Evolutionary conservation across 2,888 invertebrate genomes (phyloP).

Genomic region (Pomacea canaliculata): DNA sequence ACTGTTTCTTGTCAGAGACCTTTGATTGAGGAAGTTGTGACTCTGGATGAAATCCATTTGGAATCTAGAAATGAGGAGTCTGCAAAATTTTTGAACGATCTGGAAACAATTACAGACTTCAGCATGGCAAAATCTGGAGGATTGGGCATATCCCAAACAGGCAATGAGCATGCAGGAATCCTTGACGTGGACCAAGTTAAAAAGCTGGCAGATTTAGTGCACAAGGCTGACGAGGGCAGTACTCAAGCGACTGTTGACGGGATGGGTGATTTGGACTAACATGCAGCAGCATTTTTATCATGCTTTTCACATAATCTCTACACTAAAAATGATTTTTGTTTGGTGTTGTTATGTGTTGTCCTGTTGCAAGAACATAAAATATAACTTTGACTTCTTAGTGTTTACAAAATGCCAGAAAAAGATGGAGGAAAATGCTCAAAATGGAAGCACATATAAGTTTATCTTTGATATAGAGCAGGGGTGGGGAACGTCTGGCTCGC

Average conservation of each 20-base stretch:
- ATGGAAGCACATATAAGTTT: too few species aligned
- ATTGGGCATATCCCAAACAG: slow-evolving; percentile 24
- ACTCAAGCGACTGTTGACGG: slow-evolving; percentile 1
- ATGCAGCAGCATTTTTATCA: too few species aligned
- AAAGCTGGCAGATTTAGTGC: slow-evolving; percentile 12
- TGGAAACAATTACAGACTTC: slow-evolving; percentile 29
- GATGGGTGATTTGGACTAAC: slow-evolving; percentile 30
- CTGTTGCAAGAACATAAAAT: too few species aligned
- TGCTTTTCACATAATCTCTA: too few species aligned
- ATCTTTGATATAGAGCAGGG: too few species aligned
- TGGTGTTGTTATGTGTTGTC: too few species aligned
- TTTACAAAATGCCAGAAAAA: too few species aligned
- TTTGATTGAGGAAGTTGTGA: slow-evolving; percentile 25
- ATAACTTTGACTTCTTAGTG: too few species aligned
- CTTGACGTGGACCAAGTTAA: slow-evolving; percentile 15
- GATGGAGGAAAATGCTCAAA: too few species aligned
- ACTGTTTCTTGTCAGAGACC: background rate
- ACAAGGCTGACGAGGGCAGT: slow-evolving; percentile 39
- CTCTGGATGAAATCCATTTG: slow-evolving; percentile 30
- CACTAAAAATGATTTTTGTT: too few species aligned
- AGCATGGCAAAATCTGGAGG: slow-evolving; percentile 30
- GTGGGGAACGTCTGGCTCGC: too few species aligned
- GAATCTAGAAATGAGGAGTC: slow-evolving; percentile 28
- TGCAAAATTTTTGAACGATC: slow-evolving; percentile 25
- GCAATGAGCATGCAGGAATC: slow-evolving; percentile 33